A percentile compares a stretch with the other conserved stretches of the same genome.
Evolutionary conservation across 2,113 vertebrate species (phyloP).

Genomic region (Sitta europaea): DNA sequence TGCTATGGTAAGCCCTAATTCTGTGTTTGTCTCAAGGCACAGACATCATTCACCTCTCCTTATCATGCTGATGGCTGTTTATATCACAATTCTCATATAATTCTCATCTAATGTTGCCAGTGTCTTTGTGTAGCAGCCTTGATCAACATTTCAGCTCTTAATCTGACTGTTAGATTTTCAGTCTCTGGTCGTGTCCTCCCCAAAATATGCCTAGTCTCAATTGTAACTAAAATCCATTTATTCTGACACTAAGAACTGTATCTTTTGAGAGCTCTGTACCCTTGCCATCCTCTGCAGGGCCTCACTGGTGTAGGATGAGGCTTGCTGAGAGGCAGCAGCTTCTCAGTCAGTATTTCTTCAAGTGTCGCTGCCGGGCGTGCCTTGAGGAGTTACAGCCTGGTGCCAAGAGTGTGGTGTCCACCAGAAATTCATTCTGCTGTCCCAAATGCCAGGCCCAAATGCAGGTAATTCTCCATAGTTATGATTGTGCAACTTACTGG

Average conservation of each 20-base stretch:
- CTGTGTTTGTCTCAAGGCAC: neutral
- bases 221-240: neutral
- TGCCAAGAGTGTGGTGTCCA: neutral
- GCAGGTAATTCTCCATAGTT: constrained; percentile 57
- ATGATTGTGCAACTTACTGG: fast-evolving
- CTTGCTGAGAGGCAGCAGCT: constrained; percentile 77
- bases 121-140: neutral
- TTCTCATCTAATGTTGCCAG: neutral
- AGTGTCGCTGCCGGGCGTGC: constrained; percentile 83
- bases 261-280: neutral
- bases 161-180: neutral
- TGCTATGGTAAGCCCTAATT: constrained; percentile 85
- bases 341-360: constrained; percentile 89
- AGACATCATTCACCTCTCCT: neutral
- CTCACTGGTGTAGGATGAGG: constrained; percentile 80
- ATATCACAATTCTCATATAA: neutral
- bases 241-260: neutral
- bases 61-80: neutral
- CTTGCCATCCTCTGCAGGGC: constrained; percentile 73
- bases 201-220: neutral
- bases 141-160: neutral
- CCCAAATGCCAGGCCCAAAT: constrained; percentile 56
- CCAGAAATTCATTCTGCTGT: constrained; percentile 75
- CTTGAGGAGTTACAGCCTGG: constrained; percentile 29
- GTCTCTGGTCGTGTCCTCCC: neutral